phyloP scores from a whole-genome alignment of 2,113 vertebrate species.

The Australoheros scitulus region DNA sequence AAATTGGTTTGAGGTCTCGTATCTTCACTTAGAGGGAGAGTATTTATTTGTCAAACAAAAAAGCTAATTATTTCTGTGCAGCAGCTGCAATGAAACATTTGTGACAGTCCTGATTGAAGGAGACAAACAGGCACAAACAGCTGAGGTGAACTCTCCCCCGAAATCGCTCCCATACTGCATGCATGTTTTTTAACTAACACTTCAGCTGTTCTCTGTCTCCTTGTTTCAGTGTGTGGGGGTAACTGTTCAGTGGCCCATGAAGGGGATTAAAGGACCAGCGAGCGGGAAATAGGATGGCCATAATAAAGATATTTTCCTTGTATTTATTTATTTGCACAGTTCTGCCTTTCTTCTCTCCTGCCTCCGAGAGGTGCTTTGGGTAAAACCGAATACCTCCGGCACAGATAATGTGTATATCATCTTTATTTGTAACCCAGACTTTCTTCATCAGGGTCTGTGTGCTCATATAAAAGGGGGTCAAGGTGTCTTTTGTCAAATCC shows the following conservation, averaged over 20 bases:
- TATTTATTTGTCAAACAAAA: constrained; percentile 9
- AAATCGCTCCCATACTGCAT: background rate
- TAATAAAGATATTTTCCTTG: background rate
- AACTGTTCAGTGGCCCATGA: constrained; percentile 41
- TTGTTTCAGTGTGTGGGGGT: background rate
- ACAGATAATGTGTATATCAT: background rate
- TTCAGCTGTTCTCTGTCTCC: constrained; percentile 30
- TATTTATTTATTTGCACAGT: background rate
- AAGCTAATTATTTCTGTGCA: background rate
- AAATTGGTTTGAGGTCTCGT: constrained; percentile 19
- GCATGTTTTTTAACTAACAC: background rate
- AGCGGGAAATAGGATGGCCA: background rate
- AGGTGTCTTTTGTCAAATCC: background rate
- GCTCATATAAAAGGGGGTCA: background rate
- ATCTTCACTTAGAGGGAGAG: background rate
- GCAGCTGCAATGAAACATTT: background rate
- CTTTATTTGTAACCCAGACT: background rate
- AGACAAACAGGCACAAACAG: constrained; percentile 1
- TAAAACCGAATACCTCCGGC: background rate
- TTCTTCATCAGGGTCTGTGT: background rate
- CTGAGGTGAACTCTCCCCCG: background rate
- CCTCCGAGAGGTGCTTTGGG: background rate
- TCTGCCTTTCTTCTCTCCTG: constrained; percentile 17
- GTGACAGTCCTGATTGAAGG: background rate
- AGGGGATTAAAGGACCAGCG: constrained; percentile 37